Evolutionary conservation across 35 echinoderm and acorn worm species (phyloP).

Genomic region (Diadema setosum): DNA sequence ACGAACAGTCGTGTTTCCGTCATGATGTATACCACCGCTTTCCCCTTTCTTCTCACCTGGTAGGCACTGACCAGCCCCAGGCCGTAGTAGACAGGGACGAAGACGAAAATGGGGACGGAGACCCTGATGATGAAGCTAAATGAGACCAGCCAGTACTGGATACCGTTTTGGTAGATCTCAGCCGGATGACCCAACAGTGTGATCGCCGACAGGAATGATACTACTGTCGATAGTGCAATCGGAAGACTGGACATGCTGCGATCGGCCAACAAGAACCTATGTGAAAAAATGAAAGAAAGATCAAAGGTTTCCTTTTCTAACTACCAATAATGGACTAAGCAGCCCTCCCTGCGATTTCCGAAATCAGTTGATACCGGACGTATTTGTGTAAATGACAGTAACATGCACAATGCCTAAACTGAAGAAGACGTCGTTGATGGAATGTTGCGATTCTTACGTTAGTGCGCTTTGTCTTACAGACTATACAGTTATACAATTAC

Average conservation of each 20-base stretch:
- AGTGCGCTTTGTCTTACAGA: too few species aligned
- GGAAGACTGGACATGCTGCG: conserved; percentile 37
- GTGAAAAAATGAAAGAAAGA: background rate
- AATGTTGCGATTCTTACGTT: too few species aligned
- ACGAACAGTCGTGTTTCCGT: too few species aligned
- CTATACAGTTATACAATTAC: too few species aligned
- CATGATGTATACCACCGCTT: too few species aligned
- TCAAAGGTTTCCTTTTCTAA: background rate
- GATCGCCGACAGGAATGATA: conserved; percentile 73
- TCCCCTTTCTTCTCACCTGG: conserved; percentile 19
- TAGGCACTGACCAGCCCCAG: conserved; percentile 27
- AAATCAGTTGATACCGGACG: background rate
- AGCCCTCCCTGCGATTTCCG: background rate
- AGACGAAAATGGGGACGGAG: conserved; percentile 5
- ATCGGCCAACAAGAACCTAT: conserved; percentile 67
- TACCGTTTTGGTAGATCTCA: conserved; percentile 70
- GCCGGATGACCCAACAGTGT: conserved; percentile 70
- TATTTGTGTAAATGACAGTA: background rate
- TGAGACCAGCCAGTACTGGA: conserved; percentile 18
- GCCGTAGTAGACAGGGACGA: conserved; percentile 46
- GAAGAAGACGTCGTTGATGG: too few species aligned
- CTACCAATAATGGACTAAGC: background rate
- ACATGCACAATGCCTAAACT: too few species aligned
- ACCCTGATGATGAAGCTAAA: background rate
- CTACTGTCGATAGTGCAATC: conserved; percentile 57